Conservation (phyloP, 2,888 invertebrate species). For the Clanis bilineata region DNA sequence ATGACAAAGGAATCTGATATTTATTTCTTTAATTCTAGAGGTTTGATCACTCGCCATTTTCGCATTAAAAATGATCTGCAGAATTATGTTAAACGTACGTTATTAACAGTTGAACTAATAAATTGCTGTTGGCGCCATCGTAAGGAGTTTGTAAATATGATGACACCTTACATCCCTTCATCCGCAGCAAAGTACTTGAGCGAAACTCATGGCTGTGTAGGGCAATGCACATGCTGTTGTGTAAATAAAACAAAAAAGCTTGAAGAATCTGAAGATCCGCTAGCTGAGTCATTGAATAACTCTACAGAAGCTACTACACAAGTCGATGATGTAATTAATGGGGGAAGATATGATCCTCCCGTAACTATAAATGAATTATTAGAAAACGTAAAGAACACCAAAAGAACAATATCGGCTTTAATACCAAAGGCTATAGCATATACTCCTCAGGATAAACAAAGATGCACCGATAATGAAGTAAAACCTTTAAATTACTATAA, state of each 20-base stretch:
- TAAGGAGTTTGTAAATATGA: conserved; percentile 21
- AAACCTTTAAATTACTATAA: not conserved
- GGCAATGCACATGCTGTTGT: conserved; percentile 40
- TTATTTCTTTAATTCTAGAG: not conserved
- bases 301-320: not conserved
- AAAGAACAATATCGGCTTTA: not conserved
- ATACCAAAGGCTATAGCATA: not conserved
- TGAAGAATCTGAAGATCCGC: not conserved
- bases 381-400: not conserved
- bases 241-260: conserved; percentile 4
- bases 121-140: conserved; percentile 47
- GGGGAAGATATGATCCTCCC: not conserved
- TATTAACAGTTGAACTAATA: not conserved
- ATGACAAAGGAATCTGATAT: conserved; percentile 5
- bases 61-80: not conserved
- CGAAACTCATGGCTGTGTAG: conserved; percentile 31
- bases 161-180: not conserved
- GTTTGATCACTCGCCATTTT: not conserved
- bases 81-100: not conserved
- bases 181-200: conserved; percentile 23
- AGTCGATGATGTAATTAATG: no score
- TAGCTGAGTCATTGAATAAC: not conserved
- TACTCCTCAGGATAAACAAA: not conserved
- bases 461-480: not conserved
- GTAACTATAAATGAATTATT: not conserved